Evolutionary conservation across 2,888 invertebrate genomes (phyloP).

Genomic region (Lasioglossum calceatum): DNA sequence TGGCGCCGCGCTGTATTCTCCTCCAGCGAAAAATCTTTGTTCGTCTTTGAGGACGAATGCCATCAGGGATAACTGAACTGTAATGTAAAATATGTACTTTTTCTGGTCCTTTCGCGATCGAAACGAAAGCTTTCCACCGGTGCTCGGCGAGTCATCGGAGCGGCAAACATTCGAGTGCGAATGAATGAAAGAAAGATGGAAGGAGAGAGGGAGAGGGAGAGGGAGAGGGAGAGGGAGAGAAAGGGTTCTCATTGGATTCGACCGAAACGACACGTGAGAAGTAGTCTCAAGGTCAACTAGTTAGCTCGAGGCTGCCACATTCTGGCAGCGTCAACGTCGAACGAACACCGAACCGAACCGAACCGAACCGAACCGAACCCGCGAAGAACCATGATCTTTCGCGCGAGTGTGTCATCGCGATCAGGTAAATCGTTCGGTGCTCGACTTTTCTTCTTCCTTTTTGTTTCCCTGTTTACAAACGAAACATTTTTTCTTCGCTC

Average conservation of each 20-base stretch:
- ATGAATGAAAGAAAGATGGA: slow-evolving; percentile 22
- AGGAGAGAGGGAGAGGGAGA: no score
- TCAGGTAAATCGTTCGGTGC: not conserved
- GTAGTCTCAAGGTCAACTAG: slow-evolving; percentile 65
- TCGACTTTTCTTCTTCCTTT: not conserved
- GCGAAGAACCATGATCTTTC: not conserved
- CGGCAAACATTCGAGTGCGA: not conserved
- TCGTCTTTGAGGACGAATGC: not conserved
- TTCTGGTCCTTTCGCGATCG: not conserved
- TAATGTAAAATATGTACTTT: not conserved
- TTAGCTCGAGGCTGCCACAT: slow-evolving; percentile 46
- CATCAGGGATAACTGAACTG: not conserved
- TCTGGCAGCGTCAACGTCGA: slow-evolving; percentile 32
- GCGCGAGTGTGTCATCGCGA: not conserved
- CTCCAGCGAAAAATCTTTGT: not conserved
- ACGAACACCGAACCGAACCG: not conserved
- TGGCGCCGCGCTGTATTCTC: not conserved
- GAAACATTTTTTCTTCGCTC: not conserved
- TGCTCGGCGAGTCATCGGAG: not conserved
- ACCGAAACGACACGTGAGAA: slow-evolving; percentile 55
- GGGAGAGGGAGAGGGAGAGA: not conserved
- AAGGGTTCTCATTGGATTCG: slow-evolving; percentile 39
- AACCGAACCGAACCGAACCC: not conserved
- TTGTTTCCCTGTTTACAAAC: not conserved
- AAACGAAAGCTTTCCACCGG: not conserved